A percentile compares a stretch with the other conserved stretches of the same genome.
phyloP scores from a whole-genome alignment of 2,888 invertebrate genomes.

The Sarcophaga variegata region DNA sequence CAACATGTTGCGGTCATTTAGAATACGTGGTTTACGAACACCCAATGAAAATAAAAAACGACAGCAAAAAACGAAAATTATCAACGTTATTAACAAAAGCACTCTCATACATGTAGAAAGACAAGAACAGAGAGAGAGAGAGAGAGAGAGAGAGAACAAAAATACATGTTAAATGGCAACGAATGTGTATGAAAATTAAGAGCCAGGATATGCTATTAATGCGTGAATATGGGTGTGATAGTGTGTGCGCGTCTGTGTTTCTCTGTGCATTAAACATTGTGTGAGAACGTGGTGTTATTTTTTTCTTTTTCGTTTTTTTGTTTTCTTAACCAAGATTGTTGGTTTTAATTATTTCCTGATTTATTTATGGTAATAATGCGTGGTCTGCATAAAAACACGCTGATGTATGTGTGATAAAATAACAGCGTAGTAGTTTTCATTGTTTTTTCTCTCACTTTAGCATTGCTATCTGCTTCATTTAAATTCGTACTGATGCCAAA shows the following conservation, averaged over 20 bases:
- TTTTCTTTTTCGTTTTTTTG: background rate
- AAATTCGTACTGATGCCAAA: too few species aligned
- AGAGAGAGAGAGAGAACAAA: background rate
- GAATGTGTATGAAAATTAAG: too few species aligned
- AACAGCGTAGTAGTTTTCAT: background rate
- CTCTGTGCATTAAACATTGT: background rate
- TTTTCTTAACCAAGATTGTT: constrained; percentile 55
- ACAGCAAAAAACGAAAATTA: background rate
- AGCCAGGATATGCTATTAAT: background rate
- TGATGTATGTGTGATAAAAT: background rate
- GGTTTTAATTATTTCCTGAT: constrained; percentile 70
- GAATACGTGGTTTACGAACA: constrained; percentile 54
- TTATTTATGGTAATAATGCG: constrained; percentile 69
- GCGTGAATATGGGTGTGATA: background rate
- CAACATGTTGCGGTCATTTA: constrained; percentile 66
- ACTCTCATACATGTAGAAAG: constrained; percentile 28
- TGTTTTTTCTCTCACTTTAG: background rate
- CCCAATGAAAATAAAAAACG: constrained; percentile 5
- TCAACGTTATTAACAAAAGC: constrained; percentile 48
- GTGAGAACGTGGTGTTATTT: background rate
- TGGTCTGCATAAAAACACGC: constrained; percentile 65
- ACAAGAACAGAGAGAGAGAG: background rate
- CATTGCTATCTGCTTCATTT: too few species aligned
- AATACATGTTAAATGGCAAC: background rate
- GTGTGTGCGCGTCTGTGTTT: background rate